A percentile compares a stretch with the other conserved stretches of the same genome.
Evolutionary conservation across 1,140 invertebrate genomes (phyloP).

Genomic region (Euwallacea fornicatus): DNA sequence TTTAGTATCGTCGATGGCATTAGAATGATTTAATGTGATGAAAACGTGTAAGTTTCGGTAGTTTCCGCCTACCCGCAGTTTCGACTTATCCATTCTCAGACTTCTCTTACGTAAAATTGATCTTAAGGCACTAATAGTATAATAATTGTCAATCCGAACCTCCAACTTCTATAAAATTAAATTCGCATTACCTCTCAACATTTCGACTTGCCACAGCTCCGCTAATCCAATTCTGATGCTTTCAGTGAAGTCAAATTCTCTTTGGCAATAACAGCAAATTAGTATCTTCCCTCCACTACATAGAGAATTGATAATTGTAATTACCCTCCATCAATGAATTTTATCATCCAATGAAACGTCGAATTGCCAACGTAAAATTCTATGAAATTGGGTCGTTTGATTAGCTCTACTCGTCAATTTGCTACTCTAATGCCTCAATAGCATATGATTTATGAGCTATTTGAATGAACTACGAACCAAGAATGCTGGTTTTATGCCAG

Average conservation of each 20-base stretch:
- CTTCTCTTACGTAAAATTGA: too few species aligned
- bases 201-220: too few species aligned
- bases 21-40: too few species aligned
- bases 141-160: too few species aligned
- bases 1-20: too few species aligned
- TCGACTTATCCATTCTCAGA: too few species aligned
- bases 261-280: slow-evolving; percentile 19
- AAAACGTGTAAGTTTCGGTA: too few species aligned
- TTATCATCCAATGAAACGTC: slow-evolving; percentile 26
- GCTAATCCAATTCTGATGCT: too few species aligned
- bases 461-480: slow-evolving; percentile 1
- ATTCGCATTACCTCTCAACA: too few species aligned
- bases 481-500: not conserved
- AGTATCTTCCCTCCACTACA: slow-evolving; percentile 2
- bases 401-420: slow-evolving; percentile 16
- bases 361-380: slow-evolving; percentile 19
- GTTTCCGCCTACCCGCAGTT: too few species aligned
- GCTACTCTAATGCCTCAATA: slow-evolving; percentile 10
- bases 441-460: slow-evolving; percentile 24
- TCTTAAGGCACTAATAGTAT: too few species aligned
- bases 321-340: slow-evolving; percentile 23
- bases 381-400: slow-evolving; percentile 18
- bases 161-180: too few species aligned
- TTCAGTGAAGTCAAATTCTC: not conserved
- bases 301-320: slow-evolving; percentile 18